Base-by-base conservation (phyloP, 2,113 vertebrate genomes). In the Nerophis lumbriciformis region DNA sequence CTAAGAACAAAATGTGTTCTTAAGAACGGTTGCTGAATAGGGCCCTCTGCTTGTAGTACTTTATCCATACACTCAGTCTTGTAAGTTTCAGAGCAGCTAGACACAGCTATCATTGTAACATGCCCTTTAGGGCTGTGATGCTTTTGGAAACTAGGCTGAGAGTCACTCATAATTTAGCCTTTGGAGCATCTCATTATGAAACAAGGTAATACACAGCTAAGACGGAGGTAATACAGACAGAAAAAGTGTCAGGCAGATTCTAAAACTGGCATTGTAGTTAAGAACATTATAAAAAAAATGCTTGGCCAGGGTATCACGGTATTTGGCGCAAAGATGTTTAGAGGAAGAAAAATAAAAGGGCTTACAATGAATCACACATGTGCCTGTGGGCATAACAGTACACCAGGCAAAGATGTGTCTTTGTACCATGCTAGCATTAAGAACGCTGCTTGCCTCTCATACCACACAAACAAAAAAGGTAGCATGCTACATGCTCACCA, bases 141-240 rank as follows among this genome's bases (percentile, higher is more conserved):
- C 66, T 68, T 84, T 80, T 73, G 67, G 71, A 81, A 78, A 76
- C 45, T 76, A 72, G 80, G 78, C 61, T 76, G 69, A 65, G 71
- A 71, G 44, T 78, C 69, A 72, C 66, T 78, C 84, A 79, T 68
- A 69, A 48, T 61, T 72, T 78, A 68, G 65, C 68, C 68, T 72
- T 67, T 66, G 59, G 63, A 76, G 44, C 49, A 45, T 36, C 68
- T 16, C 53, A 69, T 83, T 74, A 67, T 71, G 57, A 76, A 79
- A 74, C 38, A 16, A 21, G 51, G 53, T 71, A 21, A 53, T 39
- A 62, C 48, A 56, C 6, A 14, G 49, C 6, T 57, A 65, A 11
- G 13, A 54, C 59, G 63, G 15, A 15, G 21, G 37, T 13, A 14
- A 6, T 6, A 13, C 52, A 1, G 8, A 5, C 36, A 54, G 57